phyloP scores from a whole-genome alignment of 2,113 vertebrate genomes.

The Butorides virescens region DNA sequence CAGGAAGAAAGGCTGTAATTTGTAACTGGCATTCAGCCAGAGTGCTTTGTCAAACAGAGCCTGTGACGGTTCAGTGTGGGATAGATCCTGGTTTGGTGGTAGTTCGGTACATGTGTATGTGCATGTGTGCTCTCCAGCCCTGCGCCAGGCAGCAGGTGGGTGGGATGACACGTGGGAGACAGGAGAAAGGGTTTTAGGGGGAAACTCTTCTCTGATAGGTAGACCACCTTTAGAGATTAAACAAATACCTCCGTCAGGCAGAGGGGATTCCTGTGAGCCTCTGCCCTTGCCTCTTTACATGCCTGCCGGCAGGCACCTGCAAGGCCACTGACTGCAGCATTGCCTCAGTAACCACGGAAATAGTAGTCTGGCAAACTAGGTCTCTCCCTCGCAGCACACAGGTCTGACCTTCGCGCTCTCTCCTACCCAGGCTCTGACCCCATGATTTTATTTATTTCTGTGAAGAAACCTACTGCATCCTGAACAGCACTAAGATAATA shows the following conservation, averaged over 20 bases:
- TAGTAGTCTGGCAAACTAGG: too few relatives aligned
- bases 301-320: fast-evolving
- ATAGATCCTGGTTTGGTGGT: fast-evolving
- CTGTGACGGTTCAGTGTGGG: fast-evolving
- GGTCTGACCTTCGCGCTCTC: neutral
- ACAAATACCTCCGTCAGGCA: neutral
- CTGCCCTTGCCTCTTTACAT: neutral
- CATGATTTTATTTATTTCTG: neutral
- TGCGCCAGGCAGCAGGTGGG: too few relatives aligned
- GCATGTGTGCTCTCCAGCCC: fast-evolving
- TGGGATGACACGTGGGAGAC: fast-evolving
- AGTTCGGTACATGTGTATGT: fast-evolving
- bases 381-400: neutral
- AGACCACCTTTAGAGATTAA: neutral
- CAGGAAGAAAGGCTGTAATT: neutral
- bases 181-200: neutral
- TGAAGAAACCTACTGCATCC: neutral
- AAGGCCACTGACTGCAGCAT: neutral
- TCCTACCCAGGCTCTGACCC: neutral
- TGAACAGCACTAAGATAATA: neutral
- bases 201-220: neutral
- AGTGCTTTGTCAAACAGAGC: neutral
- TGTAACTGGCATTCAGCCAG: neutral
- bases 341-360: neutral
- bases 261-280: fast-evolving